A percentile compares a stretch with the other conserved stretches of the same genome.
phyloP scores from a whole-genome alignment of 1,140 invertebrate species.

The Dendrolimus punctatus region DNA sequence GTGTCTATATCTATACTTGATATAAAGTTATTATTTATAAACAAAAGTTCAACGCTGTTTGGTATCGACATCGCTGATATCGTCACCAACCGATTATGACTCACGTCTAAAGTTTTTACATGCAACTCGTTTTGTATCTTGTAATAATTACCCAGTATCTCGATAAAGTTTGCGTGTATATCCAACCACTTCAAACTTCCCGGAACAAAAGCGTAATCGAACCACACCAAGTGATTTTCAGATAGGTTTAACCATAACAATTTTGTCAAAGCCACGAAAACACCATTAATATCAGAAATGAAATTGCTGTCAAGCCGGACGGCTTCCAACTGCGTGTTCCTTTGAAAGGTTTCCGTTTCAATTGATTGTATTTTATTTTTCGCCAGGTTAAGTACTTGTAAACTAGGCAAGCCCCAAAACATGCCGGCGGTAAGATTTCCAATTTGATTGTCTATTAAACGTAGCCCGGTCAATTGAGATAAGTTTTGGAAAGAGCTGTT shows the following conservation, averaged over 20 bases:
- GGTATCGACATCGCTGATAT: conserved; percentile 81
- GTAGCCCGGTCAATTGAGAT: conserved; percentile 82
- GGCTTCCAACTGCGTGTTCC: conserved; percentile 83
- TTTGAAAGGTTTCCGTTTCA: conserved; percentile 82
- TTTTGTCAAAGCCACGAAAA: conserved; percentile 82
- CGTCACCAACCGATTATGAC: conserved; percentile 83
- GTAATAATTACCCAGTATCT: conserved; percentile 82
- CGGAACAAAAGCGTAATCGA: conserved; percentile 87
- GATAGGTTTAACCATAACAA: conserved; percentile 89
- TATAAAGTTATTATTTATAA: conserved; percentile 89
- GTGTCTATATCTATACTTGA: conserved; percentile 82
- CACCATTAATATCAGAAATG: conserved; percentile 82
- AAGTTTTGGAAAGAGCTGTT: conserved; percentile 83
- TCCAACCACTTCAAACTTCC: conserved; percentile 86
- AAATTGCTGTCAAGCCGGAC: conserved; percentile 86
- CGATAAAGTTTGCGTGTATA: conserved; percentile 85
- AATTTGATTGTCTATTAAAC: conserved; percentile 87
- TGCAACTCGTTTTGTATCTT: conserved; percentile 75
- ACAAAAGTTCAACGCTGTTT: conserved; percentile 84
- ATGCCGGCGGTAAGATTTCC: conserved; percentile 81
- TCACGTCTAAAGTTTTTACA: conserved; percentile 83
- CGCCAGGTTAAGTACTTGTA: conserved; percentile 87
- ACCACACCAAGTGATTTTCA: conserved; percentile 85
- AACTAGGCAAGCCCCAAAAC: conserved; percentile 79
- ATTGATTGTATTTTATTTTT: conserved; percentile 85